Base-by-base conservation (phyloP, 2,888 invertebrate genomes). In the Andrena minutula region DNA sequence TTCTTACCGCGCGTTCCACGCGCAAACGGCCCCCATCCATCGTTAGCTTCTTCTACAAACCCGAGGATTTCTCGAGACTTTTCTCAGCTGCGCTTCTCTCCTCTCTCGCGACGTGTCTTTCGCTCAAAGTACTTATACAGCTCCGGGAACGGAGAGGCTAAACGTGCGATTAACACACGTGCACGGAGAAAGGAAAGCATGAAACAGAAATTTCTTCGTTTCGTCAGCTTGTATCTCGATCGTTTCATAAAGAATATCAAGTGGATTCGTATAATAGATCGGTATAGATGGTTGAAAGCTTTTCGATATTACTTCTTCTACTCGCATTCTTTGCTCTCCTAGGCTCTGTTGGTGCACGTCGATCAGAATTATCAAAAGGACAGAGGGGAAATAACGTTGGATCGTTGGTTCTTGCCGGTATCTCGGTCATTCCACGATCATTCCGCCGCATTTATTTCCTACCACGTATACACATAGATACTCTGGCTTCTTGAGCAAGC, bases 371-470 rank as follows among this genome's bases (percentile, higher is more conserved):
- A 4, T 12, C n/a, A 30, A 10, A 20, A 26, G 10, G 6, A 51
- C 58, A 41, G 5, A 26, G 12, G 12, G 7, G 8, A 12, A 32
- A 51, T n/a, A 20, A 53, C 41, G 70, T 71, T 75, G 70, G 63
- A 72, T 16, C 65, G 75, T 70, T 28, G 56, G 64, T 61, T 65
- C 74, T 65, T 20, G 20, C 26, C 75, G 77, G 74, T 16, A 60
- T 20, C 58, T 47, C 23, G 16, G 30, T 86, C 86, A 86, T 86
- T 86, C 86, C 86, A 82, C 71, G 70, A 75, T 82, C 86, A 82
- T 84, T 86, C 87, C 84, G 70, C 23, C 68, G 66, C 64, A 23
- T 72, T 81, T 58, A 35, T 51, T 63, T 68, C 28, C 51, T 47
- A 30, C 49, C n/a, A 20, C 51, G 53, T 61, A 61, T 66, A 41